These are phyloP conservation scores for Lasiommata megera DNA, from an alignment of 2,888 invertebrate species.

Conservation along the genomic window DNA sequence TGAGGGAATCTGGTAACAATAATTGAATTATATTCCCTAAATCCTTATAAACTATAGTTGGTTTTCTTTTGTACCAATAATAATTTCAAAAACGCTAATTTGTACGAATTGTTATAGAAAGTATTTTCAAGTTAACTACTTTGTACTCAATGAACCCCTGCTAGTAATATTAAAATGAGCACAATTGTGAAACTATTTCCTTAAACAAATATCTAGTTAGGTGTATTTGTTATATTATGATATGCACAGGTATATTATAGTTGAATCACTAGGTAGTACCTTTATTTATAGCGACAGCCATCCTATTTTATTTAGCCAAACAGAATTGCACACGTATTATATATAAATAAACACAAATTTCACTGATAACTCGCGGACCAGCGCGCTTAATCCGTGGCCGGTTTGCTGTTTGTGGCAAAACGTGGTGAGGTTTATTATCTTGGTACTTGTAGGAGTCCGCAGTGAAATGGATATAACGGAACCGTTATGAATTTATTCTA, in stretches of 20 bases:
- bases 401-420: neutral
- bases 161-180: neutral
- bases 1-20: too few species aligned
- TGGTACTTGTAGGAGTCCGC: neutral
- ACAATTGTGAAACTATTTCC: neutral
- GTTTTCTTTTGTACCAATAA: too few species aligned
- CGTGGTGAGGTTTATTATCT: neutral
- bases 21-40: too few species aligned
- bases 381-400: neutral
- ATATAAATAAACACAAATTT: neutral
- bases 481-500: too few species aligned
- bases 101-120: too few species aligned
- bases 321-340: neutral
- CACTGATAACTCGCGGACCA: neutral
- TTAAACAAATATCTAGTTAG: neutral
- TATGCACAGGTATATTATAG: neutral
- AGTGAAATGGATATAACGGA: too few species aligned
- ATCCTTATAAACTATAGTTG: too few species aligned
- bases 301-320: constrained; percentile 29
- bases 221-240: neutral
- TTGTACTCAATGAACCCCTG: too few species aligned
- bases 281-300: constrained; percentile 69
- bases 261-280: constrained; percentile 47
- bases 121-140: too few species aligned
- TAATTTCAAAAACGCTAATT: too few species aligned